Conservation (phyloP, 2,797 vertebrate genomes). For the Leptodactylus fallax region DNA sequence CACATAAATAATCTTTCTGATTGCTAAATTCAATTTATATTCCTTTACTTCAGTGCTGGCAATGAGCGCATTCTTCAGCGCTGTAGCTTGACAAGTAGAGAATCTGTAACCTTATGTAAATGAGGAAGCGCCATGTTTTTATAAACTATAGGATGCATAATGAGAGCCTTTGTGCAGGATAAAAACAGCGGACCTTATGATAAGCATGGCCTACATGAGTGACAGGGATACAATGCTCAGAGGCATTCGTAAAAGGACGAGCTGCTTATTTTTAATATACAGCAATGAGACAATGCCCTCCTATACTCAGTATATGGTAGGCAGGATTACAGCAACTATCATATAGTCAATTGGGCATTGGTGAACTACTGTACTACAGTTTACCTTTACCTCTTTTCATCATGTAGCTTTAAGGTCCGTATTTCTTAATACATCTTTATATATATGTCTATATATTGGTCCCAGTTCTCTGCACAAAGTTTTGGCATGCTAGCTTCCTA, state of each 20-base stretch:
- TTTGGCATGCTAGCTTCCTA: no score
- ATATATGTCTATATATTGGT: no score
- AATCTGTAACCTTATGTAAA: slow-evolving; percentile 36
- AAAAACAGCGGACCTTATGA: slow-evolving; percentile 16
- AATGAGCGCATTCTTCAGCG: slow-evolving; percentile 10
- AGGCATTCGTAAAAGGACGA: neutral
- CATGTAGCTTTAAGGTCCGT: no score
- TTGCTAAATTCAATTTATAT: slow-evolving; percentile 61
- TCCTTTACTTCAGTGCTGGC: slow-evolving; percentile 30
- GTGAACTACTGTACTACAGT: neutral
- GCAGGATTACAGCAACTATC: neutral
- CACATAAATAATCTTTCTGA: slow-evolving; percentile 60
- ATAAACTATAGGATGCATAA: slow-evolving; percentile 19
- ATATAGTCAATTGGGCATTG: neutral
- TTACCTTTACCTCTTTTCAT: neutral
- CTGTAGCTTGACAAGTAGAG: slow-evolving; percentile 26
- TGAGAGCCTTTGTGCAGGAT: slow-evolving; percentile 24
- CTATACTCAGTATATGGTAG: neutral
- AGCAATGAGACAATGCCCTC: neutral
- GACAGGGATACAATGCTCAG: neutral
- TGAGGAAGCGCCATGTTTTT: slow-evolving; percentile 10
- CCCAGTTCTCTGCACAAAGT: no score
- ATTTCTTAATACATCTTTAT: no score
- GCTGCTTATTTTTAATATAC: neutral
- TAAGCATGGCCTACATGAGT: slow-evolving; percentile 5